phyloP scores from a whole-genome alignment of 2,797 vertebrate species.

The Enteromius thamalakanensis region DNA sequence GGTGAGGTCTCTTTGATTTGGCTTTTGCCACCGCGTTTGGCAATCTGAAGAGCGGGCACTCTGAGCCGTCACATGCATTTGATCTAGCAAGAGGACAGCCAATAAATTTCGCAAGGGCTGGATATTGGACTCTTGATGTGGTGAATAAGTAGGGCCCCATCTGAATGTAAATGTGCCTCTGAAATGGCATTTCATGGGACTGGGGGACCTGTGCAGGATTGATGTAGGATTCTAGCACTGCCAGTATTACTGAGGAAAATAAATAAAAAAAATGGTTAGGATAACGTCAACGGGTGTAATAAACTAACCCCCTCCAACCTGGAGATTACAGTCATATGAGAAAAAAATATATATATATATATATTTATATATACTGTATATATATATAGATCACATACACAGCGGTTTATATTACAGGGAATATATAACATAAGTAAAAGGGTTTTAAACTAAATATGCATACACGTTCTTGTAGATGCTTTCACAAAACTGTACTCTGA shows the following conservation, averaged over 20 bases:
- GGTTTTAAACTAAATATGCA: too few relatives aligned
- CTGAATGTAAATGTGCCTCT: slow-evolving; percentile 58
- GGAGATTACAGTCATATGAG: slow-evolving; percentile 35
- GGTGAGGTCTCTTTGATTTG: slow-evolving; percentile 27
- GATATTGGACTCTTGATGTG: slow-evolving; percentile 56
- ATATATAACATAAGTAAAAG: too few relatives aligned
- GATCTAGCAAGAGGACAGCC: slow-evolving; percentile 41
- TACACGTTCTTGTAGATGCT: too few relatives aligned
- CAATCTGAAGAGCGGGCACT: slow-evolving; percentile 28
- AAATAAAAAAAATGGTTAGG: slow-evolving; percentile 4
- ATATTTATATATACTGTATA: too few relatives aligned
- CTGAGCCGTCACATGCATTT: slow-evolving; percentile 37
- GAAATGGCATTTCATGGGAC: slow-evolving; percentile 47
- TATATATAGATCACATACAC: too few relatives aligned
- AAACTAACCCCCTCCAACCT: slow-evolving; percentile 30
- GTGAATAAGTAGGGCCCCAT: slow-evolving; percentile 55
- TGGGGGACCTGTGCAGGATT: slow-evolving; percentile 48
- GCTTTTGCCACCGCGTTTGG: slow-evolving; percentile 27
- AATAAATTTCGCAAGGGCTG: slow-evolving; percentile 58
- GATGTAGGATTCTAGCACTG: slow-evolving; percentile 35
- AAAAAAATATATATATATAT: too few relatives aligned
- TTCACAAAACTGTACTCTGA: too few relatives aligned
- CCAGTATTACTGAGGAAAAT: not conserved
- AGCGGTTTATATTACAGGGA: too few relatives aligned
- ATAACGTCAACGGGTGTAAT: slow-evolving; percentile 21